These are phyloP conservation scores for Acrossocheilus wenchowensis DNA, from an alignment of 2,797 vertebrate species.

Conservation along the genomic window DNA sequence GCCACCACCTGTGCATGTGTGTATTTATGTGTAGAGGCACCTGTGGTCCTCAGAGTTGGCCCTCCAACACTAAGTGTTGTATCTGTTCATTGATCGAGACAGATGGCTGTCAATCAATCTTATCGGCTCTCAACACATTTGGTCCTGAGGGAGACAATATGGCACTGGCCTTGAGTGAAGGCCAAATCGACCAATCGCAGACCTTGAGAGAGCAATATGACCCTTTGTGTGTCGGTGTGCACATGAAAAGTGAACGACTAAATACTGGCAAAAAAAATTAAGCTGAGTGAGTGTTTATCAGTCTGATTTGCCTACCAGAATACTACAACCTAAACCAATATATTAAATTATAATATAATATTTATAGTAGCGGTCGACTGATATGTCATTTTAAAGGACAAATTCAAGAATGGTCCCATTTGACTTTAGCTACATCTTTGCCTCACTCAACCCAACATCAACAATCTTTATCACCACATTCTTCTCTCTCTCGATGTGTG, in stretches of 20 bases:
- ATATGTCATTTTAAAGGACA: background rate
- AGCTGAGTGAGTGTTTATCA: background rate
- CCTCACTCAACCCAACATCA: background rate
- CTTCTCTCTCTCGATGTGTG: background rate
- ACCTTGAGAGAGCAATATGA: conserved; percentile 70
- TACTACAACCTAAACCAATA: background rate
- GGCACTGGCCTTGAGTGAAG: conserved; percentile 37
- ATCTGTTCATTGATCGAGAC: conserved; percentile 79
- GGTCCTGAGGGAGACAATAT: conserved; percentile 69
- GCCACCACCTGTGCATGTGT: conserved; percentile 25
- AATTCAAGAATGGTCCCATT: background rate
- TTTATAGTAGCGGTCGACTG: background rate
- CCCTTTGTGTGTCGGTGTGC: background rate
- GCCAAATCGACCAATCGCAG: conserved; percentile 66
- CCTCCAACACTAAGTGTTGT: conserved; percentile 58
- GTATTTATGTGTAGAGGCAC: conserved; percentile 15
- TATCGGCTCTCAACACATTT: conserved; percentile 77
- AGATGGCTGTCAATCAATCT: conserved; percentile 80
- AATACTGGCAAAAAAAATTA: background rate
- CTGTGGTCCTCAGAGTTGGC: conserved; percentile 64
- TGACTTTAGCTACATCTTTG: background rate
- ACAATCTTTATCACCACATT: background rate
- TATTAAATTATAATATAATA: background rate
- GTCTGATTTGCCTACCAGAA: background rate
- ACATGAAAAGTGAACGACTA: background rate